Conservation (phyloP, 2,797 vertebrate species). For the Mormyrops attenuatus region DNA sequence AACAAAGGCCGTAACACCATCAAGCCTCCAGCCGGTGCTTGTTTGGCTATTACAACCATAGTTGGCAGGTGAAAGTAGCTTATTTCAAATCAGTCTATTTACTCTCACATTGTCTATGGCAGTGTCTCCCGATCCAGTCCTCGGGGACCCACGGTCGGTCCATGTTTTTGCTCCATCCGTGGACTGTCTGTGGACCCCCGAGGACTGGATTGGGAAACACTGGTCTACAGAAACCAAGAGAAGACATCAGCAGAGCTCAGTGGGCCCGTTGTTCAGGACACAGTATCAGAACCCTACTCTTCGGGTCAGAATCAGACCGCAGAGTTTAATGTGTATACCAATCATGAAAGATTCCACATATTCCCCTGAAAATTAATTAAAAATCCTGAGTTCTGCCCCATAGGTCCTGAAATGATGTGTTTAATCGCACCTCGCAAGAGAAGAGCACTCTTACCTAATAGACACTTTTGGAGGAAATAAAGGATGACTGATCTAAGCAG, state of each 20-base stretch:
- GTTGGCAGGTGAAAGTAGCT: background rate
- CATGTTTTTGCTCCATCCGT: background rate
- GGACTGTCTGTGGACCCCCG: background rate
- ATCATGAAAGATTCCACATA: background rate
- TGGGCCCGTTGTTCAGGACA: background rate
- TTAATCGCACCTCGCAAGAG: background rate
- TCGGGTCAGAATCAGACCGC: background rate
- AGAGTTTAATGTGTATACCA: background rate
- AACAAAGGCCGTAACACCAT: background rate
- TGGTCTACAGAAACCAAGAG: background rate
- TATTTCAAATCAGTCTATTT: background rate
- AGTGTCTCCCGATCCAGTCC: background rate
- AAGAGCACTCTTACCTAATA: conserved; percentile 1
- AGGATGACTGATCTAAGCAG: conserved; percentile 33
- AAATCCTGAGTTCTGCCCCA: background rate
- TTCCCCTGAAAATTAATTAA: conserved; percentile 5
- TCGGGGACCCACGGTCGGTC: background rate
- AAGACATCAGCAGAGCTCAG: background rate
- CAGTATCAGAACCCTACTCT: background rate
- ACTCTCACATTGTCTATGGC: background rate
- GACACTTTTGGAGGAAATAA: conserved; percentile 25
- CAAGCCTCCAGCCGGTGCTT: background rate
- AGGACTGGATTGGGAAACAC: background rate
- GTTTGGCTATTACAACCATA: background rate
- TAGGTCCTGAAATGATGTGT: background rate